Conservation (phyloP, 2,797 vertebrate species). For the Gymnodraco acuticeps region DNA sequence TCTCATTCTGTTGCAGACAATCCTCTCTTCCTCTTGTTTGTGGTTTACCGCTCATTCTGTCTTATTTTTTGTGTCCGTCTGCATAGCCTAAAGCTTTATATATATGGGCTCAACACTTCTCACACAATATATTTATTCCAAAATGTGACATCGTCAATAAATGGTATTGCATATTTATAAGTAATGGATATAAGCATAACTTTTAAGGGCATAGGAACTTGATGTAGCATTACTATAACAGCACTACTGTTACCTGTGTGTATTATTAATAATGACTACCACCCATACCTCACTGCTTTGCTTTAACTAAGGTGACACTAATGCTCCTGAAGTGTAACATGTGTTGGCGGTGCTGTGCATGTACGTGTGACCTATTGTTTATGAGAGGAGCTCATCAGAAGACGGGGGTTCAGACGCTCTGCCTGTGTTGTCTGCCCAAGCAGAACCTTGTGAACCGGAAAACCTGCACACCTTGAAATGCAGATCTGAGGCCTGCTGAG, state of each 20-base stretch:
- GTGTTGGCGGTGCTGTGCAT: slow-evolving; percentile 23
- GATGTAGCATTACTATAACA: slow-evolving; percentile 16
- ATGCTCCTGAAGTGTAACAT: slow-evolving; percentile 18
- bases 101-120: neutral
- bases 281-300: neutral
- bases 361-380: slow-evolving; percentile 67
- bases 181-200: slow-evolving; percentile 9
- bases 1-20: neutral
- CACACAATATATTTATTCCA: neutral
- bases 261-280: slow-evolving; percentile 21
- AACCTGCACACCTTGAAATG: slow-evolving; percentile 84
- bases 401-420: slow-evolving; percentile 42
- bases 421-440: slow-evolving; percentile 68
- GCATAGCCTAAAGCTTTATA: neutral
- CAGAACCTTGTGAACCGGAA: slow-evolving; percentile 75
- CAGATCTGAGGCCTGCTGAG: slow-evolving; percentile 84
- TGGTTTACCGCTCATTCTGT: neutral
- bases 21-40: neutral
- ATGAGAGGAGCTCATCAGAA: slow-evolving; percentile 55
- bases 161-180: slow-evolving; percentile 10
- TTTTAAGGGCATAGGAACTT: neutral
- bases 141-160: slow-evolving; percentile 18
- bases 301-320: slow-evolving; percentile 7
- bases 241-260: neutral
- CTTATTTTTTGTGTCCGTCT: neutral